phyloP scores from a whole-genome alignment of 1,140 invertebrate genomes.

The Adelges cooleyi region DNA sequence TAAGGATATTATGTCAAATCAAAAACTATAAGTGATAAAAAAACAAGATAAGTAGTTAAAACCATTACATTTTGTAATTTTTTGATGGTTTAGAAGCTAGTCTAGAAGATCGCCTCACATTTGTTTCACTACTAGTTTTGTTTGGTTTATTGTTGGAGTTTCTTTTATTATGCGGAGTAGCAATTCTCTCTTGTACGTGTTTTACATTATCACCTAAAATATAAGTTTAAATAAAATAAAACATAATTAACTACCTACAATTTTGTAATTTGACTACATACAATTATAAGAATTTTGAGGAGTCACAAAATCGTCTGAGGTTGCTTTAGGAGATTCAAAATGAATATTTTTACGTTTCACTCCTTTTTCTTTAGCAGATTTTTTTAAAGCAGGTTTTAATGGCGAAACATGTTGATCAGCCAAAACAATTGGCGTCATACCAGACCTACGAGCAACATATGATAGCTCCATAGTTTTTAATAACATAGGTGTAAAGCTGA shows the following conservation, averaged over 20 bases:
- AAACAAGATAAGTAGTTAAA: too few relatives aligned
- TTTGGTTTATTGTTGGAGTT: neutral
- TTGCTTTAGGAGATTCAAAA: constrained; percentile 5
- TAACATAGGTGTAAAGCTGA: neutral
- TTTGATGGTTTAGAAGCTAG: neutral
- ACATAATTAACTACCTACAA: neutral
- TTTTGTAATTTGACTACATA: neutral
- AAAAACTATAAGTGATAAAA: neutral
- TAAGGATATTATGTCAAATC: constrained; percentile 50
- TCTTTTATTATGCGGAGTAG: neutral
- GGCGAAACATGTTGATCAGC: neutral
- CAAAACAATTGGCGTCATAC: neutral
- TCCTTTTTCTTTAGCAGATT: neutral
- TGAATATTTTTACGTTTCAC: neutral
- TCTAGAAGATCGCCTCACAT: neutral
- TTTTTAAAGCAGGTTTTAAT: constrained; percentile 12
- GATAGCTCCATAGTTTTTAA: constrained; percentile 17
- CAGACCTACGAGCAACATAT: constrained; percentile 19
- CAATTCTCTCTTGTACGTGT: neutral
- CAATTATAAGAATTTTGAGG: constrained; percentile 5
- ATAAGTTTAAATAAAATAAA: neutral
- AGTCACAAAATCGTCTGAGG: neutral
- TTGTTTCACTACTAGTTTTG: neutral
- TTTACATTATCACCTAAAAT: neutral
- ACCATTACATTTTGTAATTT: constrained; percentile 6